phyloP scores from a whole-genome alignment of 1,140 invertebrate genomes.

The Aphaenogaster rudis region DNA sequence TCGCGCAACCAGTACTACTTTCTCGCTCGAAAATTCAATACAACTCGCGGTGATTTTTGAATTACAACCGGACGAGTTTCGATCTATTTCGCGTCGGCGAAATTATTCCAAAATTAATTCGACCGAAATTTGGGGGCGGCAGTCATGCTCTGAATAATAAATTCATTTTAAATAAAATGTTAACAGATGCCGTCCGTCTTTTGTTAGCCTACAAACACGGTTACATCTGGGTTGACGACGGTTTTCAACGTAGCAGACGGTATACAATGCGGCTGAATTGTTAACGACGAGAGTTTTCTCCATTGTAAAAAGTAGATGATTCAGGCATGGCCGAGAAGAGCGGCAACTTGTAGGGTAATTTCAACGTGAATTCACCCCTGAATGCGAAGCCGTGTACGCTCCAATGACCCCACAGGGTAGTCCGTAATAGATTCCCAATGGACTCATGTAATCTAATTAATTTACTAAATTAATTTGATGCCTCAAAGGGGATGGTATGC shows the following conservation, averaged over 20 bases:
- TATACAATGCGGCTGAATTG: background rate
- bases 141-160: constrained; percentile 20
- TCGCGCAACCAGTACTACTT: background rate
- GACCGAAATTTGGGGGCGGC: background rate
- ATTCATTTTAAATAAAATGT: background rate
- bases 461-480: constrained; percentile 38
- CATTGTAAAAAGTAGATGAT: background rate
- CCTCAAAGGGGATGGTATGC: background rate
- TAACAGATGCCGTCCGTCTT: background rate
- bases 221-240: background rate
- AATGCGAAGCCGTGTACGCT: background rate
- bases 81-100: background rate
- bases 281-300: background rate
- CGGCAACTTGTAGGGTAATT: background rate
- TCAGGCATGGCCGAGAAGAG: background rate
- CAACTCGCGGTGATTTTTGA: background rate
- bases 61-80: background rate
- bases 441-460: constrained; percentile 17
- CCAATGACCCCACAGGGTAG: background rate
- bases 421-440: background rate
- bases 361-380: constrained; percentile 3
- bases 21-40: constrained; percentile 3
- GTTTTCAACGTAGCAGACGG: background rate
- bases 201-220: background rate
- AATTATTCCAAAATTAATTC: background rate